phyloP scores from a whole-genome alignment of 1,140 invertebrate genomes.

The Tetraneura akinire region DNA sequence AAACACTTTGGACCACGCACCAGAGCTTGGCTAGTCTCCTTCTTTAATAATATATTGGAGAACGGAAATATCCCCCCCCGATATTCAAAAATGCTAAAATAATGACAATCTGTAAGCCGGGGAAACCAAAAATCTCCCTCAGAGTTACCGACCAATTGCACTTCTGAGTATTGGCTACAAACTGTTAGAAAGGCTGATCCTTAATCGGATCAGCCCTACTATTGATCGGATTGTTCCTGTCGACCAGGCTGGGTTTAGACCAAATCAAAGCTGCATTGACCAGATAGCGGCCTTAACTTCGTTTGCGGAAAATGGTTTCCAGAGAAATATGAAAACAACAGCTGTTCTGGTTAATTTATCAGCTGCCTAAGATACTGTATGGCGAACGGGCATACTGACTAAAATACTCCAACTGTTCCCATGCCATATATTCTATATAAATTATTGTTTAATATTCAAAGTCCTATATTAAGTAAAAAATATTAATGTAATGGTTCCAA shows the following conservation, averaged over 20 bases:
- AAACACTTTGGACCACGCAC: constrained; percentile 8
- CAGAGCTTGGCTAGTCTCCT: not conserved
- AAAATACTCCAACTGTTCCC: not conserved
- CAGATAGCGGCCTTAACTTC: not conserved
- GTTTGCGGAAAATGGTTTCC: not conserved
- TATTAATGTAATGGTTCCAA: too few species aligned
- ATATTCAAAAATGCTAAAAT: not conserved
- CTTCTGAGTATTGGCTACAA: not conserved
- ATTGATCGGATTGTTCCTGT: not conserved
- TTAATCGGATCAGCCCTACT: not conserved
- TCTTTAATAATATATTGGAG: not conserved
- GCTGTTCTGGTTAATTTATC: not conserved
- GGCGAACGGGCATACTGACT: not conserved
- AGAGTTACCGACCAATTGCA: not conserved
- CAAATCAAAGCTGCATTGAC: not conserved
- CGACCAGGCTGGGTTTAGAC: not conserved
- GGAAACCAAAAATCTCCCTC: not conserved
- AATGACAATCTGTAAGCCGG: not conserved
- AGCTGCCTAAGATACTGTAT: not conserved
- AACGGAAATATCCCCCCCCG: not conserved
- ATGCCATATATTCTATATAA: too few species aligned
- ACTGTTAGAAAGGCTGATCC: not conserved
- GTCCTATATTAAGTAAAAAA: too few species aligned
- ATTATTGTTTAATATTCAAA: too few species aligned
- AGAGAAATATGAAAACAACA: not conserved